Evolutionary conservation across 2,113 vertebrate genomes (phyloP), one percentile per base, ranked within the genome.

Genomic region (Artemisiospiza belli): DNA sequence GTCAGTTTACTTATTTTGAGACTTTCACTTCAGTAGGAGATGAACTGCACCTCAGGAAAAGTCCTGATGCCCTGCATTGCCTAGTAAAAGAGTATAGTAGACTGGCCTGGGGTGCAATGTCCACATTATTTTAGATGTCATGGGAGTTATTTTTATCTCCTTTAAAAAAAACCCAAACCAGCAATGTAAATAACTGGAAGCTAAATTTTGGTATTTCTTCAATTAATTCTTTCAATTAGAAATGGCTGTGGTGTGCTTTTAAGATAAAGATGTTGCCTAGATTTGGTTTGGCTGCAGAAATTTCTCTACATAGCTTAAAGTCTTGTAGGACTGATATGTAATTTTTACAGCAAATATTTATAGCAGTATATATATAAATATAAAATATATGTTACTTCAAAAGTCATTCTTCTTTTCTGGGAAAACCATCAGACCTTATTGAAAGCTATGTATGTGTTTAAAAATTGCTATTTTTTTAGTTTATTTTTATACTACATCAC

Each of bases 401-500:
- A 83, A 94, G 39, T 23, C 24, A 51, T 76, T 91, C 37, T 92
- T 94, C 33, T 83, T 69, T 59, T 68, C 44, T 82, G 66, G 66
- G 73, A 95, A 92, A 95, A 75, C 16, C 57, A 79, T 44, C 18
- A 89, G 66, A 77, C 64, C n/a, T 90, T 69, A 92, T 18, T 88
- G 84, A 92, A 92, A 91, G 23, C 51, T 85, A 51, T 62, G 30
- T 49, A 52, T 87, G 16, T 85, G 43, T 90, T 92, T 83, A 67
- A 77, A 91, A 88, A 63, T 69, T 1, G 2, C 15, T 70, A 37
- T 43, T 89, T 95, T 95, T 90, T 76, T 31, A 58, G 55, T 41
- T 95, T 92, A 39, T 83, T 87, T 93, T 92, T 93, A 63, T 59
- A 62, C 69, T 85, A 76, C 58, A 47, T 87, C 77, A 73, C 17